Conservation (phyloP, 2,888 invertebrate species). For the Lottia scabra region DNA sequence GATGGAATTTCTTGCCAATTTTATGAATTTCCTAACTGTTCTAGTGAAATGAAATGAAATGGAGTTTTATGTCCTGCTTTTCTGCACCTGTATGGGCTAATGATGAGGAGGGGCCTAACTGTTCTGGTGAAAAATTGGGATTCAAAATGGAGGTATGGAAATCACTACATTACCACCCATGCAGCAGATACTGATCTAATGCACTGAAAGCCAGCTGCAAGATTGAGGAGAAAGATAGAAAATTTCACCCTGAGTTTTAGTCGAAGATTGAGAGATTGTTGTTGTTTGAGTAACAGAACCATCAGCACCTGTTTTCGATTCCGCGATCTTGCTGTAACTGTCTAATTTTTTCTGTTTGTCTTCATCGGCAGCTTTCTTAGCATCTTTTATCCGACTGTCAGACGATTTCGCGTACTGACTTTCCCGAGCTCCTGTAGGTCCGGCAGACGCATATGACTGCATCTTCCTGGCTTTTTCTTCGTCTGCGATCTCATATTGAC, state of each 20-base stretch:
- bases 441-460: conserved; percentile 28
- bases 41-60: no score
- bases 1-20: no score
- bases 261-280: conserved; percentile 9
- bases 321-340: conserved; percentile 31
- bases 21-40: no score
- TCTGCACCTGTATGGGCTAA: no score
- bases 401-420: conserved; percentile 21
- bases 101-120: no score
- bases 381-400: conserved; percentile 27
- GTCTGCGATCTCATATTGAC: conserved; percentile 60
- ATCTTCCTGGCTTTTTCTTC: conserved; percentile 45
- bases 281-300: conserved; percentile 16
- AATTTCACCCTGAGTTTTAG: not conserved
- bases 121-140: no score
- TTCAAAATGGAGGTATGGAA: no score
- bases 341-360: conserved; percentile 63
- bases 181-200: no score
- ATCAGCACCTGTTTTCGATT: conserved; percentile 21
- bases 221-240: no score
- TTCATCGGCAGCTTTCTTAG: conserved; percentile 59
- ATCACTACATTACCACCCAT: no score
- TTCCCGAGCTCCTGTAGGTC: conserved; percentile 28
- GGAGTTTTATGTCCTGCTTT: no score
- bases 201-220: no score